Evolutionary conservation across 1,140 invertebrate genomes (phyloP).

Genomic region (Homarus americanus): DNA sequence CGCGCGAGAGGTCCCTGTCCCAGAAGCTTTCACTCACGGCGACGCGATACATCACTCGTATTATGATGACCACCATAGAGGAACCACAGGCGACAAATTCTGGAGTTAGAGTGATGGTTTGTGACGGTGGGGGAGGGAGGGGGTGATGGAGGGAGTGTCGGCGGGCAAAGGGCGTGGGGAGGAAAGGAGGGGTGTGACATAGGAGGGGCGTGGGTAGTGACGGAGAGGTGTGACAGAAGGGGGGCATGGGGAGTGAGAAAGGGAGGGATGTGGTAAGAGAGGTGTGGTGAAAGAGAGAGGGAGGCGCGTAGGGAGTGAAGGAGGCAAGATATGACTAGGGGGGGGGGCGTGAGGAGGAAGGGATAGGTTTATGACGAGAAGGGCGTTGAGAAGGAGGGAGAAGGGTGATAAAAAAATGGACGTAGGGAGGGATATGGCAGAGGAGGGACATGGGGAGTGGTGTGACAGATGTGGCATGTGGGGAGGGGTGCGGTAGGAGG

Average conservation of each 20-base stretch:
- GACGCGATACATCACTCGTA: slow-evolving; percentile 5
- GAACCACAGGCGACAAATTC: neutral
- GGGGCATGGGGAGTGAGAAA: neutral
- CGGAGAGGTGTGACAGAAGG: neutral
- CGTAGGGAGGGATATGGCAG: neutral
- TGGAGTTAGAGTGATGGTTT: neutral
- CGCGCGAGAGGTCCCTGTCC: neutral
- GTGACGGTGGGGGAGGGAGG: neutral
- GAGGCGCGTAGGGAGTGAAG: neutral
- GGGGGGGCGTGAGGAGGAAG: neutral
- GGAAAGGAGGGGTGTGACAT: neutral
- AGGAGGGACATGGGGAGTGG: no score
- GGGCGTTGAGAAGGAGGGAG: neutral
- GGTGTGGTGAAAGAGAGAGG: neutral
- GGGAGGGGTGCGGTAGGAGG: no score
- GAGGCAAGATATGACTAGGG: neutral
- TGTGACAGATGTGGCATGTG: no score
- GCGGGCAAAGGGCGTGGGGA: neutral
- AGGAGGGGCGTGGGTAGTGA: neutral
- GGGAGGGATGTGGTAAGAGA: neutral
- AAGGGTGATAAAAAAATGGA: neutral
- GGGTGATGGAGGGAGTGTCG: neutral
- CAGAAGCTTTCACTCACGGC: slow-evolving; percentile 23
- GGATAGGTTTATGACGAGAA: no score
- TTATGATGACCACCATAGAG: neutral